Evolutionary conservation across 2,888 invertebrate species (phyloP), one percentile per base, ranked within the genome.

Genomic region (Therioaphis trifolii): DNA sequence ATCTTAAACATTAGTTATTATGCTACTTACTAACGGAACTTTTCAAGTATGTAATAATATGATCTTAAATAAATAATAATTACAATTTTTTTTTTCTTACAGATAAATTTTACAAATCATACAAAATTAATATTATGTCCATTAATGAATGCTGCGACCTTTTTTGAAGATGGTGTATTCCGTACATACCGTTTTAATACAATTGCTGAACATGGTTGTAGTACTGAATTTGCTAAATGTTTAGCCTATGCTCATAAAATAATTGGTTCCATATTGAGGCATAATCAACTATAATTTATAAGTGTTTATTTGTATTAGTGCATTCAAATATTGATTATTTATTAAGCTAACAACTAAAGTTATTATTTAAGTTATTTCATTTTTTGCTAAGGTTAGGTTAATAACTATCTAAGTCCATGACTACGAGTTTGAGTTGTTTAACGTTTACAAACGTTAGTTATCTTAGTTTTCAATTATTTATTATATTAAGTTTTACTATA

Each of bases 21-120:
- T 99, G 93, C 96, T 98, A 88, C 91, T 99, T 80, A 98, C 97
- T 77, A 99, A 99, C 89, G 99, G 99, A 87, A 97, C 97, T 1
- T 90, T 98, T 86, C 98, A 98, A 93, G 97, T 96, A 89, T 87
- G 85, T 86, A 71, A 61, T 49, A 49, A 69, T 24, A 43, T 63
- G 40, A 12, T 12, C 24, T 35, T 35, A 35, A 35, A 35, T 35
- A 5, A 7, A 35, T 35, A 35, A 35, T 35, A 7, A 58, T 66
- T 35, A 11, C 3, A 46, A 18, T 40, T 15, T 52, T 79, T 46
- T 85, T 86, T 86, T 86, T 86, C 87, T 90, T 90, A 85, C 90
- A 98, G 96, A 94, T 98, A 79, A 98, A 98, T 89, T 98, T 98
- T 91, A 95, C 95, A 89, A 99, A 99, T 89, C 99, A 99, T 89